phyloP scores from a whole-genome alignment of 2,888 invertebrate genomes.

The Athalia circularis region DNA sequence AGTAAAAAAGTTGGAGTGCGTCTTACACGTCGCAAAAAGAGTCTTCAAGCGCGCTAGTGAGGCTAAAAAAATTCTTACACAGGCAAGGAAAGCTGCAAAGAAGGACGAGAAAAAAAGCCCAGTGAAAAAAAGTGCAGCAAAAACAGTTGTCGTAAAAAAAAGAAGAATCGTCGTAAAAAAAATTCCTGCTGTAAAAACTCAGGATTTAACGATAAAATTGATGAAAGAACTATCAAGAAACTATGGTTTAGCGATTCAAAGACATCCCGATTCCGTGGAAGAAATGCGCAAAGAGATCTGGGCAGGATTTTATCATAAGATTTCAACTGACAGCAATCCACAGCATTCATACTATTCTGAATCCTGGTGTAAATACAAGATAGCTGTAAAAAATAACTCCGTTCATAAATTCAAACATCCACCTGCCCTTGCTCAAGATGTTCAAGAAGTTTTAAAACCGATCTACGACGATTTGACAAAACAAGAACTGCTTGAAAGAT shows the following conservation, averaged over 20 bases:
- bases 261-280: conserved; percentile 49
- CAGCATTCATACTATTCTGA: conserved; percentile 51
- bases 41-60: no score
- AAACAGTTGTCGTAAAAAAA: no score
- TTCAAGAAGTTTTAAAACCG: conserved; percentile 49
- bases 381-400: conserved; percentile 25
- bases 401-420: conserved; percentile 46
- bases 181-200: no score
- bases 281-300: conserved; percentile 53
- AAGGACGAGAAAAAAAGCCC: no score
- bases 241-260: conserved; percentile 45
- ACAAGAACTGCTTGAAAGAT: conserved; percentile 48
- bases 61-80: no score
- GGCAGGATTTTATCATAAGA: conserved; percentile 52
- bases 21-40: no score
- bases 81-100: no score
- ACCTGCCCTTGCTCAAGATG: conserved; percentile 43
- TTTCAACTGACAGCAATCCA: conserved; percentile 53
- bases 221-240: conserved; percentile 49
- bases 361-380: conserved; percentile 30
- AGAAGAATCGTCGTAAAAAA: no score
- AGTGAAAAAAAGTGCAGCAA: no score
- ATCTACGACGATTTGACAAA: conserved; percentile 49
- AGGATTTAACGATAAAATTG: no score
- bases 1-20: no score